Evolutionary conservation across 2,113 vertebrate species (phyloP), one percentile per base, ranked within the genome.

Genomic region (Crotophaga sulcirostris): DNA sequence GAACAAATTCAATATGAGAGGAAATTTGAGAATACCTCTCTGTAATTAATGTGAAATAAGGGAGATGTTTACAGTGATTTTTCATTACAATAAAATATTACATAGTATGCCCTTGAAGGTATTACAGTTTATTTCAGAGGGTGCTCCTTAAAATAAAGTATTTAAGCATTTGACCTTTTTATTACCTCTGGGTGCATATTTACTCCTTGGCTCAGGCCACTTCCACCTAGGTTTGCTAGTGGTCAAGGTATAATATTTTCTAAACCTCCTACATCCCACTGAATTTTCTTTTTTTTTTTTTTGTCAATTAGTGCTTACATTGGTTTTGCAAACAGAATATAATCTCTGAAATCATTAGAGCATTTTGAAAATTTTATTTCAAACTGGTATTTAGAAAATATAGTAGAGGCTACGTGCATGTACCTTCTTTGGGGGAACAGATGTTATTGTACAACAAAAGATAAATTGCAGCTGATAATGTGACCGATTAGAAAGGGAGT

Each of bases 31-130:
- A 75, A 72, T 11, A 52, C 20, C 25, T 78, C 75, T 88, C 28
- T 89, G 73, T 70, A 75, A 56, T 63, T 66, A 84, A 51, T 81
- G 74, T 95, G 92, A 95, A 94, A 59, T 47, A 81, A 63, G n/a
- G 33, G 75, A 95, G 64, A 82, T 95, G 81, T 97, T 97, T 97
- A 94, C 74, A 74, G 3, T 66, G 5, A 75, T 87, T 77, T 95
- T 81, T 76, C n/a, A 31, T 36, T 52, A 38, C 73, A 76, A 76
- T 89, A 86, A 74, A 91, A 55, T 83, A 72, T 33, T 92, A 8
- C 54, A 10, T 83, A 76, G 62, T 12, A 21, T 47, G 21, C 6
- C 26, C 2, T 83, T 81, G 66, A 67, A 80, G 26, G 29, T 66
- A 26, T 51, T n/a, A 24, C 25, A 68, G 8, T 82, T 59, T 28